Percentiles rank a stretch among this genome's conserved stretches.
These are phyloP conservation scores for Lagria hirta DNA, from an alignment of 2,888 invertebrate genomes.

Conservation along the genomic window DNA sequence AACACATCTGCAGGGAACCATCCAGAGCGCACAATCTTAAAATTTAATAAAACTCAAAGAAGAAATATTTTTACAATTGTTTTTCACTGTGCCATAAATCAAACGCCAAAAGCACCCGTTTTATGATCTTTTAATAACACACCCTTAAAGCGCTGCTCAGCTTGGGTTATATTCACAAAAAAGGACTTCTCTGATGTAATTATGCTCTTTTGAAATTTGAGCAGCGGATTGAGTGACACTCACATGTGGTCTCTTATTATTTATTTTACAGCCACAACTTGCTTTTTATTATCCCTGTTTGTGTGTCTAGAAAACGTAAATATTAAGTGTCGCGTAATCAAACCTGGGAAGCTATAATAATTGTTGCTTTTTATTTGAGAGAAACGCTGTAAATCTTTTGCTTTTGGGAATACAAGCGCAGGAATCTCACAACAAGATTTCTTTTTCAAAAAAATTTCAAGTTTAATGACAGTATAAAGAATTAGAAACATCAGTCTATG, in stretches of 20 bases:
- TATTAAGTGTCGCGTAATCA: constrained; percentile 23
- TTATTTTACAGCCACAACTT: constrained; percentile 18
- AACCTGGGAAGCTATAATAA: constrained; percentile 10
- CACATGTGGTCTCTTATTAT: constrained; percentile 23
- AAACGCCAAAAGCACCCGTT: constrained; percentile 29
- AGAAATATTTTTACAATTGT: constrained; percentile 39
- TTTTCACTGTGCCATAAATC: constrained; percentile 35
- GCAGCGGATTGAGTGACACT: constrained; percentile 19
- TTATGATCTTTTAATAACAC: constrained; percentile 39
- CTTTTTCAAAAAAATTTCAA: no score
- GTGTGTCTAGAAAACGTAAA: constrained; percentile 23
- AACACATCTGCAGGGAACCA: constrained; percentile 24
- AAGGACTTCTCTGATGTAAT: constrained; percentile 19
- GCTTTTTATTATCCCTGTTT: constrained; percentile 26
- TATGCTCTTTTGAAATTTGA: constrained; percentile 20
- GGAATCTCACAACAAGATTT: no score
- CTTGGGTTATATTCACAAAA: constrained; percentile 11
- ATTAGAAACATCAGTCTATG: no score
- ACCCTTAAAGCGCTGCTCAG: constrained; percentile 23
- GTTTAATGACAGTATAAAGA: no score
- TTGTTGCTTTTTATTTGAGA: no score
- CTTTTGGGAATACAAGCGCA: no score
- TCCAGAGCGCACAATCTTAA: constrained; percentile 25
- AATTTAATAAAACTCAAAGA: constrained; percentile 34
- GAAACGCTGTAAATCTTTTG: no score